These are phyloP conservation scores for Brachionus sp. DNA, from an alignment of 1,140 invertebrate genomes.

Conservation along the genomic window DNA sequence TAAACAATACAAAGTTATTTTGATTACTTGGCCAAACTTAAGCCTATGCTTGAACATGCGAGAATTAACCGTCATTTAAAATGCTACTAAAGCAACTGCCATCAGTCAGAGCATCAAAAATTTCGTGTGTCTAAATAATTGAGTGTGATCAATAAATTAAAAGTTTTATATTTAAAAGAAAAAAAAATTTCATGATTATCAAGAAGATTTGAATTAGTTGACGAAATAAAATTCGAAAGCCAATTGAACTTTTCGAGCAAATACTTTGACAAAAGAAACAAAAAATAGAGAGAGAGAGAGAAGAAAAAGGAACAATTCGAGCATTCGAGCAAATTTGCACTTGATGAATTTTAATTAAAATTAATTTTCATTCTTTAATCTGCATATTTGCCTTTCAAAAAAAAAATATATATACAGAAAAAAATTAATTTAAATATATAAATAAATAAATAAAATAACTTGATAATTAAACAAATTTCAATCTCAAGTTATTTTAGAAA, in stretches of 20 bases:
- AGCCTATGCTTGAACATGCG: not conserved
- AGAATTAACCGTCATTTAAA: slow-evolving; percentile 3
- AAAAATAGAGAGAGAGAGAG: not conserved
- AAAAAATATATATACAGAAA: not conserved
- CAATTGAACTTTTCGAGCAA: slow-evolving; percentile 24
- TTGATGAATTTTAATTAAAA: slow-evolving; percentile 40
- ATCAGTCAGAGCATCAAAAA: slow-evolving; percentile 42
- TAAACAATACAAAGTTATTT: slow-evolving; percentile 15
- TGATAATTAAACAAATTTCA: slow-evolving; percentile 38
- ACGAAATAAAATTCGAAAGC: not conserved
- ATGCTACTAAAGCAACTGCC: slow-evolving; percentile 5
- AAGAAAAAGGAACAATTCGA: not conserved
- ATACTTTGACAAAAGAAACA: not conserved
- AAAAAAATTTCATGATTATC: slow-evolving; percentile 30
- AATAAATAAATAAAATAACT: slow-evolving; percentile 43
- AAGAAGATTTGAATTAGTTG: slow-evolving; percentile 32
- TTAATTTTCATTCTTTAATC: slow-evolving; percentile 42
- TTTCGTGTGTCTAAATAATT: slow-evolving; percentile 26
- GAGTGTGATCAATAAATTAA: slow-evolving; percentile 42
- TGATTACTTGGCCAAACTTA: not conserved
- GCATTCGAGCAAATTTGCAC: slow-evolving; percentile 12
- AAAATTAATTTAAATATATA: slow-evolving; percentile 38
- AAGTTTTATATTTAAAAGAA: not conserved
- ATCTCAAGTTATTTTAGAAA: not conserved
- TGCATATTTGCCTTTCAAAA: slow-evolving; percentile 8